Conservation (phyloP, 2,113 vertebrate genomes). For the Chinchilla lanigera region DNA sequence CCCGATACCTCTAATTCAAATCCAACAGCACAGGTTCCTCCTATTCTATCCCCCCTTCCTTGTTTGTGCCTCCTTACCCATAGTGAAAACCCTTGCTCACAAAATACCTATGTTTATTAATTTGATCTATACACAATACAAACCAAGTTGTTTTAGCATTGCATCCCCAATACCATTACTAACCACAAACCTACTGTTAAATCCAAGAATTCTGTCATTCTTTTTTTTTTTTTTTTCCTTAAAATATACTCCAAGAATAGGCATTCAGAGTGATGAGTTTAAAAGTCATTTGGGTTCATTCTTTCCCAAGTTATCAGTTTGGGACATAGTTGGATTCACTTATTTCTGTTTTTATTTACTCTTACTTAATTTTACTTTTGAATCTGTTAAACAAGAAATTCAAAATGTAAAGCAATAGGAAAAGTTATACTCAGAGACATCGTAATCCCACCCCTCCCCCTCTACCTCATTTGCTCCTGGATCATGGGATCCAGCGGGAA, state of each 20-base stretch:
- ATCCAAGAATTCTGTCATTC: not conserved
- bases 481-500: not conserved
- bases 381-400: not conserved
- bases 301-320: not conserved
- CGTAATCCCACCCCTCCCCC: not conserved
- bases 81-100: not conserved
- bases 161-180: not conserved
- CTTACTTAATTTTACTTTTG: slow-evolving; percentile 33
- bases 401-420: slow-evolving; percentile 14
- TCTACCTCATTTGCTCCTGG: not conserved
- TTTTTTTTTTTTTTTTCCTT: not conserved
- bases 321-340: not conserved
- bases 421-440: not conserved
- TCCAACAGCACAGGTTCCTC: not conserved
- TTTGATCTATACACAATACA: not conserved
- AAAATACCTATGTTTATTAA: not conserved
- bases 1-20: not conserved
- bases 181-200: not conserved
- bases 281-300: not conserved
- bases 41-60: not conserved
- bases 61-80: not conserved
- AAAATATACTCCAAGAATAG: not conserved
- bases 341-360: not conserved
- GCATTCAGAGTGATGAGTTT: not conserved
- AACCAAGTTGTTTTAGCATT: not conserved